Percentiles rank a stretch among this genome's conserved stretches.
phyloP scores from a whole-genome alignment of 2,113 vertebrate genomes.

The Anhinga anhinga region DNA sequence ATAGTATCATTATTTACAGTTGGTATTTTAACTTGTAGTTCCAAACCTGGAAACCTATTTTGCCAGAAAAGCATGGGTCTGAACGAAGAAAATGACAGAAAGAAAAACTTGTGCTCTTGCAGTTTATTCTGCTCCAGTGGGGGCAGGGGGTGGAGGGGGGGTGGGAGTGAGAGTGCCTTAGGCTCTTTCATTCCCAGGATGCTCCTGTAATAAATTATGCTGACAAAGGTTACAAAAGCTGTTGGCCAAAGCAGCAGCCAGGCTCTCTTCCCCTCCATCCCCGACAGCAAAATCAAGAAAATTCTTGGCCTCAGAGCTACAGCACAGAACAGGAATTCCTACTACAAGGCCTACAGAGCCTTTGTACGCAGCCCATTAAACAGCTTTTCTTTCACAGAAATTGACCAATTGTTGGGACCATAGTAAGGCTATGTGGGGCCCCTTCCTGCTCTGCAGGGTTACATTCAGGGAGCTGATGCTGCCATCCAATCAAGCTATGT shows the following conservation, averaged over 20 bases:
- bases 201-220: not conserved
- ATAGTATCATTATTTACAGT: not conserved
- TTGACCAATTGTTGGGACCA: not conserved
- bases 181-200: not conserved
- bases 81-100: not conserved
- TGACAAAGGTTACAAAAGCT: not conserved
- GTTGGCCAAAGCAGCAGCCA: not conserved
- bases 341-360: not conserved
- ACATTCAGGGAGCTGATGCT: not conserved
- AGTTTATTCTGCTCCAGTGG: not conserved
- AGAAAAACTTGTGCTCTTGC: not conserved
- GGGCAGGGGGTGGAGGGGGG: fast-evolving
- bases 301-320: not conserved
- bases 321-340: not conserved
- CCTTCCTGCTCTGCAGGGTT: not conserved
- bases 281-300: not conserved
- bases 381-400: not conserved
- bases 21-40: not conserved
- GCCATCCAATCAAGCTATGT: not conserved
- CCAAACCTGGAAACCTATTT: not conserved
- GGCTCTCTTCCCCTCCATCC: not conserved
- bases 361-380: not conserved
- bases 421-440: not conserved
- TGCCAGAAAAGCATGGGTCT: not conserved
- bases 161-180: fast-evolving